Percentiles rank a stretch among this genome's conserved stretches.
Evolutionary conservation across 2,888 invertebrate species (phyloP).

Genomic region (Erebia epiphron): DNA sequence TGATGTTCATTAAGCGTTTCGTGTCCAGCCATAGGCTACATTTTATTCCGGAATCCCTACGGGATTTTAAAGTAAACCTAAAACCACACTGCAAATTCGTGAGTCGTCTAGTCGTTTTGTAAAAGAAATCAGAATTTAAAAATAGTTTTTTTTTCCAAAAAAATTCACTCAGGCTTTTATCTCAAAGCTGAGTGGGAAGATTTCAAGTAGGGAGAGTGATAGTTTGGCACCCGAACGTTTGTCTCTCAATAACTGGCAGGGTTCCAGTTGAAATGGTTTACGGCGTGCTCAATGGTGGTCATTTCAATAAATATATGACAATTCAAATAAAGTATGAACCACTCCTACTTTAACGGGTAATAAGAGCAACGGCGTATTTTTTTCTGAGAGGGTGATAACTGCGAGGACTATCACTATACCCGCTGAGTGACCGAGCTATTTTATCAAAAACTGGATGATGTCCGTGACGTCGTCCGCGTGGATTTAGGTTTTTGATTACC

Average conservation of each 20-base stretch:
- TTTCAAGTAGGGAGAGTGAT: conserved; percentile 13
- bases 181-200: background rate
- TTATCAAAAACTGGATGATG: too few species aligned
- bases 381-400: too few species aligned
- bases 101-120: background rate
- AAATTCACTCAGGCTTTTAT: background rate
- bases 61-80: background rate
- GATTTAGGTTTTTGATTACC: too few species aligned
- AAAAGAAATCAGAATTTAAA: background rate
- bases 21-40: too few species aligned
- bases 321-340: background rate
- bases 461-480: too few species aligned
- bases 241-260: conserved; percentile 28
- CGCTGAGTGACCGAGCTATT: too few species aligned
- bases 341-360: background rate
- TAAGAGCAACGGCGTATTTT: too few species aligned
- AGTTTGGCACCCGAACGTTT: conserved; percentile 26
- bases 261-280: conserved; percentile 30
- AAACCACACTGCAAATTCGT: background rate
- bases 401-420: too few species aligned
- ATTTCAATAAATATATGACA: conserved; percentile 15
- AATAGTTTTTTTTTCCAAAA: background rate
- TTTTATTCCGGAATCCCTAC: too few species aligned
- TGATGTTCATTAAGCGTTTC: too few species aligned
- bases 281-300: conserved; percentile 14